Base-by-base conservation (phyloP, 2,797 vertebrate species). In the Neosilurus hyrtlii region DNA sequence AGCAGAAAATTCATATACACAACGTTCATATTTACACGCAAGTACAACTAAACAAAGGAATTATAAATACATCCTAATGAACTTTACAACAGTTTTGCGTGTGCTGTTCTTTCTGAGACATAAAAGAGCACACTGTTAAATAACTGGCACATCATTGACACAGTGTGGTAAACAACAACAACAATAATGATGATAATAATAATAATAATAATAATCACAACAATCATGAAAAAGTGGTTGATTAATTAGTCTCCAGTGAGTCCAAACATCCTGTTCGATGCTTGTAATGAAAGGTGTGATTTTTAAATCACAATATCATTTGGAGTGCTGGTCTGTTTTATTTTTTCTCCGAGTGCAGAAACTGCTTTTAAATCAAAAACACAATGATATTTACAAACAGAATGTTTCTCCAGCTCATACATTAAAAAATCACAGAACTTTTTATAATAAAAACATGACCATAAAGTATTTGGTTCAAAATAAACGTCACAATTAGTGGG, bases 21-120 rank as follows among this genome's bases (percentile, higher is more conserved):
- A 92, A 91, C 93, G 35, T 57, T 94, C 90, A 93, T 94, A 95
- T 95, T 94, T 94, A 95, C 94, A 95, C 91, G 94, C 92, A 94
- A 93, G 90, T 91, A 94, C 93, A 93, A 92, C 86, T 90, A 89
- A 94, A 88, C 82, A 92, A 88, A 91, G 86, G 90, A 93, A 92
- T 93, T 92, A 95, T 95, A 95, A 95, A 95, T 94, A 95, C 92
- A 92, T 94, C 91, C 94, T 93, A 91, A 94, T 94, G 94, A 94
- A 94, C 93, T 94, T 95, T 95, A 95, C 94, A 95, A 94, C 93
- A 94, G 93, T 93, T 94, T 93, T 91, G 92, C 79, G 89, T 88
- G 70, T 93, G 90, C 92, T 90, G 90, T 91, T 37, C 56, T 37
- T 37, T 75, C 54, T 0, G 73, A 76, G 73, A 61, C 52, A 56